Evolutionary conservation across 2,797 vertebrate genomes (phyloP), one percentile per base, ranked within the genome.

Genomic region (Kryptopterus vitreolus): DNA sequence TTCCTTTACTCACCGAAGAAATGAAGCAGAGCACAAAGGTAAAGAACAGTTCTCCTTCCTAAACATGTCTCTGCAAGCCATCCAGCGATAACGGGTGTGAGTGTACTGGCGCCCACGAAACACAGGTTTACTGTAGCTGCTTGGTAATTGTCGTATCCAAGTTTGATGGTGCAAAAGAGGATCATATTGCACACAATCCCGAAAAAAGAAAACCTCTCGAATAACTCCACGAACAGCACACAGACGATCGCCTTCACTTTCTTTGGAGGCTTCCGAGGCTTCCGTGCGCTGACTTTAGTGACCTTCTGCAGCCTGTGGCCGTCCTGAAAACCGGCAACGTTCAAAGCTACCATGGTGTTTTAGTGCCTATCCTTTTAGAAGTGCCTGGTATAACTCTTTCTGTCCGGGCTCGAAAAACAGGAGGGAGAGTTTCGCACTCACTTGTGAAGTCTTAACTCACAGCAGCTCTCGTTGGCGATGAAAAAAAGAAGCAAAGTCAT

Each of bases 181-280:
- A 98, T 96, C 94, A 92, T 95, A 87, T 97, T 98, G 89, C 98
- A 98, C 65, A 98, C 92, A 0, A 98, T 96, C 87, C 95, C 96
- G 35, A 95, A 96, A 89, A 98, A 98, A 0, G 94, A 93, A 86
- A 99, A 97, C 62, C 95, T 92, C 87, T 98, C 96, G 0, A 94
- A 97, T 38, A 99, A 89, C 86, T 98, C 96, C 88, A 97, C 95
- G 31, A 97, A 90, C 84, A 98, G 90, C 53, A 96, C 89, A 22
- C 95, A 98, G 24, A 98, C 83, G 13, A 94, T 94, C 26, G 92
- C 92, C 29, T 93, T 94, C 11, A 95, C 86, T 85, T 94, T 96
- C 85, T 92, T 96, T 81, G 86, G 82, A 59, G 87, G 85, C 74
- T 87, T 91, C 38, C 29, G 88, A 11, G 68, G 85, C 53, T 33